A percentile compares a stretch with the other conserved stretches of the same genome.
Evolutionary conservation across 2,888 invertebrate genomes (phyloP).

Genomic region (Spilosoma lubricipeda): DNA sequence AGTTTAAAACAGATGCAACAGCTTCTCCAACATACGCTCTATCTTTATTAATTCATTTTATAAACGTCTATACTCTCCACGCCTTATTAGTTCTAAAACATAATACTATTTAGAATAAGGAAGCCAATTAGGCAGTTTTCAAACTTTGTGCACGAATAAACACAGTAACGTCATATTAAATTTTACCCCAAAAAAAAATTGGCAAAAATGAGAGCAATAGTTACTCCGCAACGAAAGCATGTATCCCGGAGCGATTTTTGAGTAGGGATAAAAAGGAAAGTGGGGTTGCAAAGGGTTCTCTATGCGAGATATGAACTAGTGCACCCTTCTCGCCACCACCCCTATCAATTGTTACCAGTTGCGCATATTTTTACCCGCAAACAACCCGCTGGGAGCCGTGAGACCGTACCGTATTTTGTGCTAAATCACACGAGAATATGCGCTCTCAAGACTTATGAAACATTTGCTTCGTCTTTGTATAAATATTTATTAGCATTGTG

Average conservation of each 20-base stretch:
- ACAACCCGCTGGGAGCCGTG: slow-evolving; percentile 58
- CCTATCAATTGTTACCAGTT: slow-evolving; percentile 83
- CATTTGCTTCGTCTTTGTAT: slow-evolving; percentile 32
- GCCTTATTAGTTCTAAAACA: background rate
- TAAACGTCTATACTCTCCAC: background rate
- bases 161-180: slow-evolving; percentile 53
- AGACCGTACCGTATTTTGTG: slow-evolving; percentile 53
- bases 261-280: slow-evolving; percentile 79
- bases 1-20: background rate
- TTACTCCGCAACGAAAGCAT: slow-evolving; percentile 73
- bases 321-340: slow-evolving; percentile 69
- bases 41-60: background rate
- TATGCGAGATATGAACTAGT: slow-evolving; percentile 70
- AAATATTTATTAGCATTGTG: slow-evolving; percentile 36
- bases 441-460: slow-evolving; percentile 35
- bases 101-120: background rate
- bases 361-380: slow-evolving; percentile 78
- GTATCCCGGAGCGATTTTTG: slow-evolving; percentile 79
- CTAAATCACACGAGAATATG: slow-evolving; percentile 55
- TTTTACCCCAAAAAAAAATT: slow-evolving; percentile 61
- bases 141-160: slow-evolving; percentile 22
- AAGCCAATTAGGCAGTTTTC: background rate
- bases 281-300: slow-evolving; percentile 77
- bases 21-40: background rate
- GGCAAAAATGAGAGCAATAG: slow-evolving; percentile 77